phyloP scores from a whole-genome alignment of 2,797 vertebrate genomes.

The Platalea minor region DNA sequence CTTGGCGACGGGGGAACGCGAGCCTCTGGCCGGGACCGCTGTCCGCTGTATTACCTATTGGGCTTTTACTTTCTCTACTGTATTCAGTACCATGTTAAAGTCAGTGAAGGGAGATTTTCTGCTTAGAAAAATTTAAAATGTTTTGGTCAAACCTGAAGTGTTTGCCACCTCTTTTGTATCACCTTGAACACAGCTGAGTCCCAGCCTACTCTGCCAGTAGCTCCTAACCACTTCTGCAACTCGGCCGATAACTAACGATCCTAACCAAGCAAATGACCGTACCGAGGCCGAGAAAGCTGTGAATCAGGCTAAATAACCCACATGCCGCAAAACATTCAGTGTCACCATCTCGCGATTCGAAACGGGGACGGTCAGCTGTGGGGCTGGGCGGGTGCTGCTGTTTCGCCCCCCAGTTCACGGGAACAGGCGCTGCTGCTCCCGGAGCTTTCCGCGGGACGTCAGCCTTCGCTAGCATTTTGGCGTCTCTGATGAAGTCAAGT shows the following conservation, averaged over 20 bases:
- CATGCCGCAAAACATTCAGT: rapidly evolving
- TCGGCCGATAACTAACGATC: too few species aligned
- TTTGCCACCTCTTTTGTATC: background rate
- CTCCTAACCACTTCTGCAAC: background rate
- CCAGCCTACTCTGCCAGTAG: background rate
- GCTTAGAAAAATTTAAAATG: background rate
- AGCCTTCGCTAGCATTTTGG: background rate
- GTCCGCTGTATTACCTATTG: rapidly evolving
- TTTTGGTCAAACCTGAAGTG: background rate
- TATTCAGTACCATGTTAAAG: background rate
- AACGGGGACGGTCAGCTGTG: background rate
- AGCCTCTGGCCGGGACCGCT: background rate
- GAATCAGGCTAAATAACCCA: too few species aligned
- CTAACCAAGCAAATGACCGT: rapidly evolving
- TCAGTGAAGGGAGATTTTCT: background rate
- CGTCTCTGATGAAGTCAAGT: background rate
- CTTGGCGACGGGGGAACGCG: rapidly evolving
- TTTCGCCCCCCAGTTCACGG: background rate
- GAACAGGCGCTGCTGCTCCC: background rate
- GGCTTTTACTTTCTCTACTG: background rate
- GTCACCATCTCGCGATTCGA: background rate
- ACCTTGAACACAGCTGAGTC: background rate
- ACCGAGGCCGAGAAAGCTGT: rapidly evolving
- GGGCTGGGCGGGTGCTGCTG: background rate
- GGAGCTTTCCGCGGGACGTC: background rate